phyloP scores from a whole-genome alignment of 1,140 invertebrate species.

The Formica exsecta region DNA sequence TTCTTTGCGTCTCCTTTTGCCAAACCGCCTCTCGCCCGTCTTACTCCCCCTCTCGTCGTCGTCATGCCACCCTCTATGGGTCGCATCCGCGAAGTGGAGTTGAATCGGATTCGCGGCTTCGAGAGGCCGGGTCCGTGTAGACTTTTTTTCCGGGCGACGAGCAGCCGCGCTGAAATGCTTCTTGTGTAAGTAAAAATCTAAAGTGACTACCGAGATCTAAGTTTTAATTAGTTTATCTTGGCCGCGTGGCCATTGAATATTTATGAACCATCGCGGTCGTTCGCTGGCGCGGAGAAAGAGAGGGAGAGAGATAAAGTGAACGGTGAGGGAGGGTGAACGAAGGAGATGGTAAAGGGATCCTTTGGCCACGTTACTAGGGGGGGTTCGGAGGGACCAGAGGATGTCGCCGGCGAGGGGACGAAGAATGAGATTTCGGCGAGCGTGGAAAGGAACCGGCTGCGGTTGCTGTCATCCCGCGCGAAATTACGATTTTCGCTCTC shows the following conservation, averaged over 20 bases:
- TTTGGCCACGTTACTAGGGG: slow-evolving; percentile 50
- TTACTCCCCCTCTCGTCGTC: slow-evolving; percentile 9
- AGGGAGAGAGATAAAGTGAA: slow-evolving; percentile 61
- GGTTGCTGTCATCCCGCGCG: slow-evolving; percentile 71
- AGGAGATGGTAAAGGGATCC: slow-evolving; percentile 63
- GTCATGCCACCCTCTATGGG: slow-evolving; percentile 7
- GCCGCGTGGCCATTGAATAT: slow-evolving; percentile 87
- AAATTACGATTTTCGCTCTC: slow-evolving; percentile 74
- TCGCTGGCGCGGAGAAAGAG: slow-evolving; percentile 65
- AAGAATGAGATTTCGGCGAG: slow-evolving; percentile 76
- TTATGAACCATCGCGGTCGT: slow-evolving; percentile 84
- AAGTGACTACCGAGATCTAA: slow-evolving; percentile 87
- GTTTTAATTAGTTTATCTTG: slow-evolving; percentile 88
- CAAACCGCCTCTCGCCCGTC: slow-evolving; percentile 43
- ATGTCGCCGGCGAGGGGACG: slow-evolving; percentile 70
- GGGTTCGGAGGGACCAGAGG: slow-evolving; percentile 49
- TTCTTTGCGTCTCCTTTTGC: slow-evolving; percentile 83
- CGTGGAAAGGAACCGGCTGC: slow-evolving; percentile 75
- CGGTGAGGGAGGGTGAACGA: slow-evolving; percentile 62
- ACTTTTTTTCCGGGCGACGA: slow-evolving; percentile 76
- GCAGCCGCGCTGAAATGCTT: slow-evolving; percentile 86
- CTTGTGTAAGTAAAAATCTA: slow-evolving; percentile 88
- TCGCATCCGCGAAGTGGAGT: slow-evolving; percentile 59
- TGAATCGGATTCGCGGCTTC: slow-evolving; percentile 81
- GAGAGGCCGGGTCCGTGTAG: slow-evolving; percentile 75